Evolutionary conservation across 2,888 invertebrate genomes (phyloP).

Genomic region (Orchestes rusci): DNA sequence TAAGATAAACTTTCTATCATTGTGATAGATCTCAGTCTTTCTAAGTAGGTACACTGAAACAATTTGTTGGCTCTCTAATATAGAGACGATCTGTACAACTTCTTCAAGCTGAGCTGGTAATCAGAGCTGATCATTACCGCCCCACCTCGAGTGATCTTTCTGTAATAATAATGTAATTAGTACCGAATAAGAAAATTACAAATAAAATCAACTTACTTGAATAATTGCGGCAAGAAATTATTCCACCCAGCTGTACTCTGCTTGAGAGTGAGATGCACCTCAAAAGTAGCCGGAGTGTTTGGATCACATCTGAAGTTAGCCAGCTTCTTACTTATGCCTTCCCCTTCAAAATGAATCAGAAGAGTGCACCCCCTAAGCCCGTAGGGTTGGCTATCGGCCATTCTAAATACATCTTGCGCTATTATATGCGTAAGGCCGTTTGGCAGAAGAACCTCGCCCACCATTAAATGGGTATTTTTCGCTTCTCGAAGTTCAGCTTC

Average conservation of each 20-base stretch:
- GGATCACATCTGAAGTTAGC: constrained; percentile 79
- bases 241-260: constrained; percentile 82
- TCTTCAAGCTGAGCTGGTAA: constrained; percentile 81
- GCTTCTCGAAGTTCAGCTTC: constrained; percentile 74
- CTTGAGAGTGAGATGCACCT: constrained; percentile 77
- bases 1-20: constrained; percentile 19
- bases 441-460: constrained; percentile 78
- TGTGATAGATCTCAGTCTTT: constrained; percentile 28
- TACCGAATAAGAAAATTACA: constrained; percentile 1
- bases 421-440: constrained; percentile 71
- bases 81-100: constrained; percentile 64
- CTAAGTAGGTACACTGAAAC: constrained; percentile 22
- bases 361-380: constrained; percentile 78
- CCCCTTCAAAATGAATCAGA: constrained; percentile 72
- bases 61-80: constrained; percentile 23
- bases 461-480: constrained; percentile 68
- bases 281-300: constrained; percentile 79
- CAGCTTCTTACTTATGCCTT: constrained; percentile 57
- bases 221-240: constrained; percentile 75
- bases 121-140: constrained; percentile 82
- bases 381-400: constrained; percentile 85
- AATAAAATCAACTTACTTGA: constrained; percentile 88
- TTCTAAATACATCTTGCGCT: constrained; percentile 66
- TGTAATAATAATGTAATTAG: constrained; percentile 40
- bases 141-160: constrained; percentile 77